These are phyloP conservation scores for Notothenia coriiceps DNA, from an alignment of 2,113 vertebrate species.

Conservation along the genomic window DNA sequence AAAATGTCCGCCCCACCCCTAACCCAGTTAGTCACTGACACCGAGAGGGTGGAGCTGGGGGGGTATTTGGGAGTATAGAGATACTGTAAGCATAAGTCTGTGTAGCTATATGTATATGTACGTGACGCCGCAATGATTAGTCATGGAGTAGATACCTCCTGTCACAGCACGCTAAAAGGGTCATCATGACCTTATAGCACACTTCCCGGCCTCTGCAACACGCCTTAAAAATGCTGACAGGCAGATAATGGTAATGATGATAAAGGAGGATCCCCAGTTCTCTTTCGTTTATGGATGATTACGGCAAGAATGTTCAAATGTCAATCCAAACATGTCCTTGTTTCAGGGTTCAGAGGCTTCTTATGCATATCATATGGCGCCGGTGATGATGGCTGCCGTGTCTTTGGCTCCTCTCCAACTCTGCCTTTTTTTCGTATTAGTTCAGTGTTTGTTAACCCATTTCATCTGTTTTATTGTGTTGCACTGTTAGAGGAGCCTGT, in stretches of 20 bases:
- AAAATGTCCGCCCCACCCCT: slow-evolving; percentile 49
- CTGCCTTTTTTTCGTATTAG: too few relatives aligned
- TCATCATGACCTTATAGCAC: slow-evolving; percentile 28
- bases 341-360: slow-evolving; percentile 6
- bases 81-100: slow-evolving; percentile 3
- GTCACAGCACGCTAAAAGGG: slow-evolving; percentile 18
- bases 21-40: slow-evolving; percentile 62
- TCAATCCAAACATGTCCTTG: slow-evolving; percentile 16
- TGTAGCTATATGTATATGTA: not conserved
- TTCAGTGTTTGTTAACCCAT: too few relatives aligned
- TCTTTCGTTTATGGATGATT: not conserved
- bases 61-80: slow-evolving; percentile 27
- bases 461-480: too few relatives aligned
- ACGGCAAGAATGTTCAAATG: not conserved
- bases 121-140: slow-evolving; percentile 20
- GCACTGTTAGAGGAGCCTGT: too few relatives aligned
- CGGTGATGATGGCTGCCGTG: too few relatives aligned
- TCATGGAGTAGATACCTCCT: slow-evolving; percentile 17
- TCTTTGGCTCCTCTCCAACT: too few relatives aligned
- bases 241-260: slow-evolving; percentile 9
- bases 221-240: slow-evolving; percentile 26
- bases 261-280: not conserved
- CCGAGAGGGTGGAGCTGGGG: slow-evolving; percentile 13
- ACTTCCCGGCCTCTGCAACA: slow-evolving; percentile 29
- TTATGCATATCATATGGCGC: too few relatives aligned